Evolutionary conservation across 2,113 vertebrate genomes (phyloP), one percentile per base, ranked within the genome.

Genomic region (Elachura formosa): DNA sequence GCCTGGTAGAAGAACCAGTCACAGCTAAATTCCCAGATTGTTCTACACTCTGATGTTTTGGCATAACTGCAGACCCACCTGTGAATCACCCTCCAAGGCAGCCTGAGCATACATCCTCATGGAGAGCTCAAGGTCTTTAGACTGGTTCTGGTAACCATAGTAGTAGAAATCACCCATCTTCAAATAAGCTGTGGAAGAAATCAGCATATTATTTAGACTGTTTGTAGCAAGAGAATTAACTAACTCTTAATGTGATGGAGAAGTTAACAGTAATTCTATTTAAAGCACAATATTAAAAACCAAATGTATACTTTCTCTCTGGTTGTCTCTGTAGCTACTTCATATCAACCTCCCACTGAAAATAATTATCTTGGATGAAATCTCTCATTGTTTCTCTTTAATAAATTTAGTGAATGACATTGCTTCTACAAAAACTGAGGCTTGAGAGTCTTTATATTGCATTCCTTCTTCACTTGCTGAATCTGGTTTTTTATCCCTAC

Each of bases 151-250:
- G 92, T 97, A 97, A 54, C 98, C 98, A 8, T 98, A 98, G 82
- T 98, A 98, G 96, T 98, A 99, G 95, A 98, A 98, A 95, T 99
- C 99, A 5, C 99, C 99, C 98, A 99, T 99, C 97, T 98, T 99
- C 97, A 99, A 96, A 94, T 99, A 98, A 34, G 98, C 99, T 99
- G 95, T 55, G 78, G 78, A 90, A 93, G 38, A 83, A 89, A 85
- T 4, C 49, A 87, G 49, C 3, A 79, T 20, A 48, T 19, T 1
- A 46, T 56, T 94, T 56, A 55, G 16, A 82, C 11, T 36, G 52
- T 26, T 61, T 49, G 23, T 7, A 68, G 26, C 74, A 64, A 75
- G 3, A 67, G 40, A 86, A 74, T 33, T 79, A 68, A 72, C 5
- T 22, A 67, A 55, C 16, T 67, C 20, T n/a, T 52, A 54, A 41